Conservation (phyloP, 2,113 vertebrate species). For the Nansenia antarctica region DNA sequence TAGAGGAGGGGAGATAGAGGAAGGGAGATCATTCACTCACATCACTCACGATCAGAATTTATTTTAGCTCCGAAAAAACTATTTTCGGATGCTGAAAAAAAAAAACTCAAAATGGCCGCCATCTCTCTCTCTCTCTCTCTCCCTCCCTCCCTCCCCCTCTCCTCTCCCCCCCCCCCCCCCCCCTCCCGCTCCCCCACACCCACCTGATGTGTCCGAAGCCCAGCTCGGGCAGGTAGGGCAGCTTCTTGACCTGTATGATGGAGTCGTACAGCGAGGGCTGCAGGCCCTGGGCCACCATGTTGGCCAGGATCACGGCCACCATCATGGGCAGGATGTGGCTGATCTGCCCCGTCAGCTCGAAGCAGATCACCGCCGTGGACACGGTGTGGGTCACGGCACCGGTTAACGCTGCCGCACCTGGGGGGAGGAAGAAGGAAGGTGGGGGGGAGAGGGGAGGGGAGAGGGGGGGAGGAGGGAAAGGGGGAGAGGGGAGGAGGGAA, state of each 20-base stretch:
- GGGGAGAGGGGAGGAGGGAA: neutral
- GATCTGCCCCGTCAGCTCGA: conserved; percentile 93
- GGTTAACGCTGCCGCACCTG: conserved; percentile 91
- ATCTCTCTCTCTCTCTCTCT: too few relatives aligned
- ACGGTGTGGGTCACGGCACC: conserved; percentile 94
- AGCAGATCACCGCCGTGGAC: conserved; percentile 95
- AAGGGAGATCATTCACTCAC: neutral
- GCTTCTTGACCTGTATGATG: conserved; percentile 96
- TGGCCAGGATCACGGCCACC: conserved; percentile 95
- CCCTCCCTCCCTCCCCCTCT: too few relatives aligned
- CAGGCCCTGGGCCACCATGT: conserved; percentile 95
- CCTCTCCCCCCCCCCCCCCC: too few relatives aligned
- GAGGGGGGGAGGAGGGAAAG: neutral
- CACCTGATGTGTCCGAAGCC: conserved; percentile 88
- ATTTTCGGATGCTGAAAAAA: too few relatives aligned
- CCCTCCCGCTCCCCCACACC: neutral
- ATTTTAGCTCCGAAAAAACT: too few relatives aligned
- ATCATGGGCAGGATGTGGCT: conserved; percentile 97
- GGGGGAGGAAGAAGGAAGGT: neutral
- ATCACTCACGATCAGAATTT: too few relatives aligned
- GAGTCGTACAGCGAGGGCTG: conserved; percentile 95
- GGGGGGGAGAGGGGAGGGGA: neutral
- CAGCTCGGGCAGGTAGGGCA: conserved; percentile 93
- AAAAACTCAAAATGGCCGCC: too few relatives aligned
- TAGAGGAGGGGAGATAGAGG: too few relatives aligned